Evolutionary conservation across 2,888 invertebrate species (phyloP).

Genomic region (Esperia sulphurella): DNA sequence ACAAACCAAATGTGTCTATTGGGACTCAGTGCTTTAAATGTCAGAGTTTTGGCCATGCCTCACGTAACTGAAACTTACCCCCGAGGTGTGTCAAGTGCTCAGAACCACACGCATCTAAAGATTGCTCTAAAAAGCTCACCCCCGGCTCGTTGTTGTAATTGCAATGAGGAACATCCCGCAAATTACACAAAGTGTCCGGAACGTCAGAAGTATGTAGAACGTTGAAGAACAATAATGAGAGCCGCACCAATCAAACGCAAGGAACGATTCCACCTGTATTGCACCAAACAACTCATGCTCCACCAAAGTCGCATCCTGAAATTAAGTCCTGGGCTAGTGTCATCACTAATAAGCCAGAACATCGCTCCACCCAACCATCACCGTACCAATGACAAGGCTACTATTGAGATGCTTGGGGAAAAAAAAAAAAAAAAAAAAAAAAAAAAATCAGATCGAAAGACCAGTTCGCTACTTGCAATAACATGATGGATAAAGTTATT

Average conservation of each 20-base stretch:
- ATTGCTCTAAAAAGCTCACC: conserved; percentile 1
- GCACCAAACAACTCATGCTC: neutral
- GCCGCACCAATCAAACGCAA: too few species aligned
- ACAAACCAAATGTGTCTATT: neutral
- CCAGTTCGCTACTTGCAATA: conserved; percentile 3
- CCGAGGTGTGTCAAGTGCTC: conserved; percentile 11
- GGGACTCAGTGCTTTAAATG: conserved; percentile 15
- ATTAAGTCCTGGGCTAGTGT: too few species aligned
- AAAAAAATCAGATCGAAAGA: conserved; percentile 6
- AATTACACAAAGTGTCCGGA: conserved; percentile 7
- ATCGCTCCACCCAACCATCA: too few species aligned
- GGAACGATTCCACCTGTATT: neutral
- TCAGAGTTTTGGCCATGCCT: conserved; percentile 14
- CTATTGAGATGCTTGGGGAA: conserved; percentile 5
- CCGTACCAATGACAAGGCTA: too few species aligned
- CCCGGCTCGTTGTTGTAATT: conserved; percentile 1
- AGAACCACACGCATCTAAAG: conserved; percentile 3
- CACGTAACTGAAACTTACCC: conserved; percentile 10
- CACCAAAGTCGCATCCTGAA: too few species aligned
- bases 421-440: too few species aligned
- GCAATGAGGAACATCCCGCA: conserved; percentile 9
- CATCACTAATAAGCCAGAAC: too few species aligned
- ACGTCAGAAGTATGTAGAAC: neutral
- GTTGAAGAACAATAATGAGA: neutral
- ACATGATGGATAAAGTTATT: conserved; percentile 13